Base-by-base conservation (phyloP, 1,140 invertebrate species). In the Brachionus rubens region DNA sequence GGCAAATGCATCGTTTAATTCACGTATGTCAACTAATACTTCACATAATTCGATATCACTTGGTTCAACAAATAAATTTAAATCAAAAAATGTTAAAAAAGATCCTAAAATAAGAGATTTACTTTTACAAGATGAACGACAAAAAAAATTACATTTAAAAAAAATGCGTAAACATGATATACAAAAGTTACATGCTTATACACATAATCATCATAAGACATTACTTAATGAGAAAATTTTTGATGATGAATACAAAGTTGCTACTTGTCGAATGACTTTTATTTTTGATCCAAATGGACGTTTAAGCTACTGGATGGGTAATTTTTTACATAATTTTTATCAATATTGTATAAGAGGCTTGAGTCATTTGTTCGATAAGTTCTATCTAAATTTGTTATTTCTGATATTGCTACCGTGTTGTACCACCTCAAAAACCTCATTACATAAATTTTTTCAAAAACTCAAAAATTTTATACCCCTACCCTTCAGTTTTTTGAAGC, bases 271-370 rank as follows among this genome's bases (percentile, higher is more conserved):
- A 24, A 43, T 59, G 41, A 78, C 78, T 16, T 78, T 86, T 78
- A 81, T 85, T 14, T 85, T 86, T 77, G 84, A 85, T 77, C 85
- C 85, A 6, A 82, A 83, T 3, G 84, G 84, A 6, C 80, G 84
- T 0, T 77, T 85, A n/a, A 80, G 82, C 19, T 85, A 85, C 77
- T 86, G 83, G 82, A 85, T 84, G 85, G 82, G 72, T 72, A 72
- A 56, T 7, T 36, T 36, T 36, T 5, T n/a, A n/a, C n/a, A n/a
- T n/a, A n/a, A n/a, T n/a, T n/a, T n/a, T n/a, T n/a, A n/a, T n/a
- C n/a, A n/a, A n/a, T n/a, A n/a, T n/a, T n/a, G n/a, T n/a, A n/a
- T n/a, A n/a, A n/a, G n/a, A n/a, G n/a, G n/a, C n/a, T n/a, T n/a
- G n/a, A n/a, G n/a, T n/a, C n/a, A n/a, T n/a, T n/a, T n/a, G n/a